These are phyloP conservation scores for Lucinisca nassula DNA, from an alignment of 2,888 invertebrate species.

Conservation along the genomic window DNA sequence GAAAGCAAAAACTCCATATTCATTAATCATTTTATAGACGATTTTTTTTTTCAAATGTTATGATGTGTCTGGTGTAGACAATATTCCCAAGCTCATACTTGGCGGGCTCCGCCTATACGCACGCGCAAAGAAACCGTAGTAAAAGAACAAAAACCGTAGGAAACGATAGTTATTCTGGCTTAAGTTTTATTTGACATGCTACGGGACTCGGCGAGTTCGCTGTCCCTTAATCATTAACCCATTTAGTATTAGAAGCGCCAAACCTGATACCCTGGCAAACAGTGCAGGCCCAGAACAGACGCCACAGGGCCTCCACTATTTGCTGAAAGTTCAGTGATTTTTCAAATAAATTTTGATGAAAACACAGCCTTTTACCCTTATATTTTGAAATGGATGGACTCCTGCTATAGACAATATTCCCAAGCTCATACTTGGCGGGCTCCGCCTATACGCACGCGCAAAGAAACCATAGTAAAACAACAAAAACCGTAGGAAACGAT, in stretches of 20 bases:
- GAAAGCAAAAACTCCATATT: neutral
- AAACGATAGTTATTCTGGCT: neutral
- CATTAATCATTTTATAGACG: neutral
- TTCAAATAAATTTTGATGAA: no score
- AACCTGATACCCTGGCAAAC: no score
- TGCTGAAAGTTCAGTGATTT: no score
- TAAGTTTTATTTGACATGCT: no score
- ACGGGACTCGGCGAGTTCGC: no score
- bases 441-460: neutral
- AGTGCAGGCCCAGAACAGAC: no score
- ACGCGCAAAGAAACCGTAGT: neutral
- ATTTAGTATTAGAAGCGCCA: no score
- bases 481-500: neutral
- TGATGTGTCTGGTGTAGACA: neutral
- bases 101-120: slow-evolving; percentile 1
- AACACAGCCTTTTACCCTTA: no score
- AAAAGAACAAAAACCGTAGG: neutral
- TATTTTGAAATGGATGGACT: no score
- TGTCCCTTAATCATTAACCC: no score
- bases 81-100: neutral
- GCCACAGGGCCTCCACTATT: no score
- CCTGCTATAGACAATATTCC: slow-evolving; percentile 5
- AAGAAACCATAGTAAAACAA: neutral
- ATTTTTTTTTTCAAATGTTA: neutral
- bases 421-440: neutral